Evolutionary conservation across 1,140 invertebrate genomes (phyloP).

Genomic region (Theocolax elegans): DNA sequence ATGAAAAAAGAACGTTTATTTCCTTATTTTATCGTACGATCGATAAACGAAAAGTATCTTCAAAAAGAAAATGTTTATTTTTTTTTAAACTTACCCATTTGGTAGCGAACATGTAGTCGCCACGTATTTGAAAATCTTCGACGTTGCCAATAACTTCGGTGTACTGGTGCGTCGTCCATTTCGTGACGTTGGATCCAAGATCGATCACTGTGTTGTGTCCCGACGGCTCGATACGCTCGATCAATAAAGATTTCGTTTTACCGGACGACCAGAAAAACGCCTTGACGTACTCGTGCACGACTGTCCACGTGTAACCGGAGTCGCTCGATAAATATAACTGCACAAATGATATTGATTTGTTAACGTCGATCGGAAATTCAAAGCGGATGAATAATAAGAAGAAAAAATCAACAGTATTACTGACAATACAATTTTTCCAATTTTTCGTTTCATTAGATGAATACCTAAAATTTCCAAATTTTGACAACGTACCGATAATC

Average conservation of each 20-base stretch:
- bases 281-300: slow-evolving; percentile 80
- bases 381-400: too few relatives aligned
- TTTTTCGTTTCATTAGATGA: too few relatives aligned
- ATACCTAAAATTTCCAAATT: too few relatives aligned
- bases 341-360: not conserved
- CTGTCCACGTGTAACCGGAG: slow-evolving; percentile 77
- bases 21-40: not conserved
- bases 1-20: slow-evolving; percentile 48
- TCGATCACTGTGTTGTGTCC: slow-evolving; percentile 73
- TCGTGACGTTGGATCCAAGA: slow-evolving; percentile 63
- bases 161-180: slow-evolving; percentile 51
- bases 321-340: slow-evolving; percentile 82
- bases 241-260: slow-evolving; percentile 71
- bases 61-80: too few relatives aligned
- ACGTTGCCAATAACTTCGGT: slow-evolving; percentile 75
- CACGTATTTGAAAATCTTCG: slow-evolving; percentile 84
- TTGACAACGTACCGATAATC: too few relatives aligned
- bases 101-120: slow-evolving; percentile 87
- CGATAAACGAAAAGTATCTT: too few relatives aligned
- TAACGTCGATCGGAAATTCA: too few relatives aligned
- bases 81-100: slow-evolving; percentile 34
- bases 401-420: too few relatives aligned
- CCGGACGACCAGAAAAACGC: slow-evolving; percentile 72
- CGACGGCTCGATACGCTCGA: slow-evolving; percentile 77
- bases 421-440: too few relatives aligned